Evolutionary conservation across 2,797 vertebrate genomes (phyloP), one percentile per base, ranked within the genome.

Genomic region (Varecia variegata): DNA sequence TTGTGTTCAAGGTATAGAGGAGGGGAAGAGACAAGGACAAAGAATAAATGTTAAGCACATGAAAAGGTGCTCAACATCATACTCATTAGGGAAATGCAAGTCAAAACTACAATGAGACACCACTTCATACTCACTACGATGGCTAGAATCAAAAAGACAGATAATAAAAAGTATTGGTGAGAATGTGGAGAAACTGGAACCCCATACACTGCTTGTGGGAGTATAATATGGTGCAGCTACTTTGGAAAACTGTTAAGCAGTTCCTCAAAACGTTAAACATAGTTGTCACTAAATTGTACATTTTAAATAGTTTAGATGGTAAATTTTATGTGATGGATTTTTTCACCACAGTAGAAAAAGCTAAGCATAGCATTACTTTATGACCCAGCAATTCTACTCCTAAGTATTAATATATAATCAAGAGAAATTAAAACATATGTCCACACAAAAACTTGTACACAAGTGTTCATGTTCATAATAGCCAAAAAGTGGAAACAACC

Each of bases 31-130:
- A 25, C 23, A 68, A 43, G 9, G 25, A 77, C 0, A 43, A 47
- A 20, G 73, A 47, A 12, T 5, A 14, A 27, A 58, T 0, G 40
- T n/a, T 0, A 12, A 40, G 38, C 17, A 3, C 58, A 68, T 6
- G 11, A 60, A 40, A 38, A 21, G 35, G 2, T 5, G 70, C 76
- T 62, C 32, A 30, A 3, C 13, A 5, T 2, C 4, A 23, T 0
- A 4, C 25, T 54, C 88, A 45, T 7, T 14, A 38, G 52, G 50
- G 58, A 35, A 40, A 1, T 23, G 25, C 1, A 17, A 32, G 6
- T 25, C 70, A 52, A 12, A 74, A 71, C 56, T 45, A 35, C 17
- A 68, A 4, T 0, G 32, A 45, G 32, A 23, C 0, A 2, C 15
- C 27, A 15, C n/a, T 12, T 43, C 20, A 25, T 10, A 35, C 13